Percentiles rank a stretch among this genome's conserved stretches.
phyloP scores from a whole-genome alignment of 2,797 vertebrate genomes.

The Xerus rutilus region DNA sequence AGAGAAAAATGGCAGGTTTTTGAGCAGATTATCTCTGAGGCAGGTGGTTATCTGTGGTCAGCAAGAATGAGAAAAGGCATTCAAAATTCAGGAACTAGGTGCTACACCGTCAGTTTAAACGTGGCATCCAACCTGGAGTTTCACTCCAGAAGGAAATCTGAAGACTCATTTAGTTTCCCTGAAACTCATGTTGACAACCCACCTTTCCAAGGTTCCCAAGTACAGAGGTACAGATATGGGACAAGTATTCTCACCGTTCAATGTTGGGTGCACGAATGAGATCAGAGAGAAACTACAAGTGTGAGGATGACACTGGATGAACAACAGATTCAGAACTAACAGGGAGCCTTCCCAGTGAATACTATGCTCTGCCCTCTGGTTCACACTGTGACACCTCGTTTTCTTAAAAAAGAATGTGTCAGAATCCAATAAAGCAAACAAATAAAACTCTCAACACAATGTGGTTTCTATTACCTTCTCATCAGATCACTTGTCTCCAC shows the following conservation, averaged over 20 bases:
- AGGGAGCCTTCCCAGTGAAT: not conserved
- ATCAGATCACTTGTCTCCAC: not conserved
- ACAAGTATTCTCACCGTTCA: not conserved
- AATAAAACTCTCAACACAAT: not conserved
- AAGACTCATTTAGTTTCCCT: constrained; percentile 24
- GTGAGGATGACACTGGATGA: not conserved
- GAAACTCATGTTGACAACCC: not conserved
- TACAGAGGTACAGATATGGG: not conserved
- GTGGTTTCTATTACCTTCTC: not conserved
- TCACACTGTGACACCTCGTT: not conserved
- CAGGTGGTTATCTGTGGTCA: constrained; percentile 77
- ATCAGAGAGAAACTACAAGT: not conserved
- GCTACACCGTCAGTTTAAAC: not conserved
- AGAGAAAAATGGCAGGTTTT: constrained; percentile 73
- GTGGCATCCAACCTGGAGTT: not conserved
- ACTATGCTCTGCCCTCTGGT: not conserved
- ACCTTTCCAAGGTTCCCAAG: not conserved
- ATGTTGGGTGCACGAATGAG: not conserved
- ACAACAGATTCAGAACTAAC: not conserved
- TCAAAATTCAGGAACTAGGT: constrained; percentile 46
- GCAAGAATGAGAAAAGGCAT: constrained; percentile 30
- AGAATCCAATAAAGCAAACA: not conserved
- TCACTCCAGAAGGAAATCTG: not conserved
- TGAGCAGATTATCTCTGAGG: constrained; percentile 78
- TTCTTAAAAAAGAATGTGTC: not conserved